Conservation (phyloP, 2,797 vertebrate genomes). For the Sebastes vulpes region DNA sequence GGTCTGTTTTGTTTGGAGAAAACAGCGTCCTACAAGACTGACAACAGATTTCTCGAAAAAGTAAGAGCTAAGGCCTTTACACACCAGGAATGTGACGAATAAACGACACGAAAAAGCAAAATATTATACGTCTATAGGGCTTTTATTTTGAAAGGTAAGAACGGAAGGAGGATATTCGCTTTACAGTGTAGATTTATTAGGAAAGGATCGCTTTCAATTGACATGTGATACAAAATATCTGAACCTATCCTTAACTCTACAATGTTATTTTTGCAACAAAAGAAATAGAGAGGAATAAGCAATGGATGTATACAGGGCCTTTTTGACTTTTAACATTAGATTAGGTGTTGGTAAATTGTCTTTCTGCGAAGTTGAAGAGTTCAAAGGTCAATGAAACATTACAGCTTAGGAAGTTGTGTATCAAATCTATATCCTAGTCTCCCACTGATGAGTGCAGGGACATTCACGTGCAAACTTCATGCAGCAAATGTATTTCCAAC, state of each 20-base stretch:
- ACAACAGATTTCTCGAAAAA: not conserved
- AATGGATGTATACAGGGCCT: not conserved
- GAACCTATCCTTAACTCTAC: not conserved
- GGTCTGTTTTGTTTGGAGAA: constrained; percentile 5
- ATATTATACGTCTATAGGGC: too few species aligned
- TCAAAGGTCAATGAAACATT: not conserved
- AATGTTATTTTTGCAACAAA: not conserved
- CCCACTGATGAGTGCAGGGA: not conserved
- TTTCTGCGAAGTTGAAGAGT: not conserved
- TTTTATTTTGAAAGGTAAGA: too few species aligned
- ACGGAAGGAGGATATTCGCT: too few species aligned
- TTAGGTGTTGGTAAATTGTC: not conserved
- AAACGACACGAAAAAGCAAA: too few species aligned
- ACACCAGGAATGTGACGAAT: too few species aligned
- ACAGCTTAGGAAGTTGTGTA: not conserved
- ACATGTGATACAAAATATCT: too few species aligned
- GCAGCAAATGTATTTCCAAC: not conserved
- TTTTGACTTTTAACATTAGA: not conserved
- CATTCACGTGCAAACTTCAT: not conserved
- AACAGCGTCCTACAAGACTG: not conserved
- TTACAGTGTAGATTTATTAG: not conserved
- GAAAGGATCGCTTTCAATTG: not conserved
- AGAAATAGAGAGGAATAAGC: not conserved
- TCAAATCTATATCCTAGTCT: not conserved
- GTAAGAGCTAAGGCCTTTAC: not conserved